phyloP scores from a whole-genome alignment of 2,113 vertebrate species.

The Ictalurus furcatus region DNA sequence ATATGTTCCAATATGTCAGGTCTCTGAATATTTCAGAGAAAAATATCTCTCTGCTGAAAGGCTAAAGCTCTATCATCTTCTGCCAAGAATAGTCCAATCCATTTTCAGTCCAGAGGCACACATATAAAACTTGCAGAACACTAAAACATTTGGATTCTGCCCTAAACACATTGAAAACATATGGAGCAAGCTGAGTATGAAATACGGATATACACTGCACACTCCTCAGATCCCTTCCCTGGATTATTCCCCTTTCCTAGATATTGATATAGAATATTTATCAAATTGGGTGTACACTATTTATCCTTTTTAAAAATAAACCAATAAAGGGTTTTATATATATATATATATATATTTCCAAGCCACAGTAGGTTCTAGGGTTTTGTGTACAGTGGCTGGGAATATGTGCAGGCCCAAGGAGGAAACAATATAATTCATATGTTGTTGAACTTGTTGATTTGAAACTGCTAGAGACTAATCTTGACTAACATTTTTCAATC shows the following conservation, averaged over 20 bases:
- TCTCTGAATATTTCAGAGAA: neutral
- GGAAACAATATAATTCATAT: neutral
- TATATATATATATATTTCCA: too few relatives aligned
- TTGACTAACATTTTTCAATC: neutral
- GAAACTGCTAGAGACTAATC: neutral
- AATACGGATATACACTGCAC: constrained; percentile 4
- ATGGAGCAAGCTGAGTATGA: neutral
- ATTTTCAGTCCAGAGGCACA: neutral
- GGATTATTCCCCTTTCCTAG: neutral
- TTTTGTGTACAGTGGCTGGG: neutral
- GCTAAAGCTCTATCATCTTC: constrained; percentile 7
- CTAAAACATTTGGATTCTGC: constrained; percentile 7
- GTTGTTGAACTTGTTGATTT: neutral
- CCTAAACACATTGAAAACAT: constrained; percentile 21
- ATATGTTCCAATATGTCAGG: neutral
- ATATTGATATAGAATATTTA: neutral
- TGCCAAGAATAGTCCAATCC: neutral
- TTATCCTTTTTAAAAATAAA: neutral
- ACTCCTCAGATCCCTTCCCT: neutral
- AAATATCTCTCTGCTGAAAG: neutral
- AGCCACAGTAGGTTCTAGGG: neutral
- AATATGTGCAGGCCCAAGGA: neutral
- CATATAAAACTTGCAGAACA: constrained; percentile 11
- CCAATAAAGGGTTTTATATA: too few relatives aligned
- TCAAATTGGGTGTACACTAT: neutral